Evolutionary conservation across 2,888 invertebrate species (phyloP).

Genomic region (Drosophila anceps): DNA sequence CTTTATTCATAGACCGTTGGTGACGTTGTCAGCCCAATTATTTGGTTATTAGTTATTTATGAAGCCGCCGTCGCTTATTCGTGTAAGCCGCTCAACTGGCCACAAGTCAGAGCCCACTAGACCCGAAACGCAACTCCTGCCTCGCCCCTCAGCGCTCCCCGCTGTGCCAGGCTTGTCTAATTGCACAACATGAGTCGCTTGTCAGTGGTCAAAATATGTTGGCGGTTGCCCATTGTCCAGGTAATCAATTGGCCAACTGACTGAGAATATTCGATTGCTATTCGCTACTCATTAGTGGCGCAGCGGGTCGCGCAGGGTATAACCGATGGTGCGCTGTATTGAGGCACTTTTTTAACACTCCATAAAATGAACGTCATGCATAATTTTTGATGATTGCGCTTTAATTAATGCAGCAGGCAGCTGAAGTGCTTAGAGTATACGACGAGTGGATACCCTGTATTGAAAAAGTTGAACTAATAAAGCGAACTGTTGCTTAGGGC

Average conservation of each 20-base stretch:
- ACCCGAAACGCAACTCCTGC: neutral
- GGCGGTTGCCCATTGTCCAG: constrained; percentile 44
- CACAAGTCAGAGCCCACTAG: constrained; percentile 20
- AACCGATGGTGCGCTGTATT: neutral
- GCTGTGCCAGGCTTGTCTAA: constrained; percentile 29
- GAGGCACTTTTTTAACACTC: constrained; percentile 44
- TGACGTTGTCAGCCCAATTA: constrained; percentile 64
- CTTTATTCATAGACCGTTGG: constrained; percentile 50
- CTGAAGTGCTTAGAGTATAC: neutral
- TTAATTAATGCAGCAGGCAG: constrained; percentile 66
- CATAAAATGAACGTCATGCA: constrained; percentile 62
- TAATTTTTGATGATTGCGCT: constrained; percentile 73
- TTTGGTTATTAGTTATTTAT: constrained; percentile 72
- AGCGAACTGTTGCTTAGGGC: too few species aligned
- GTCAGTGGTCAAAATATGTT: constrained; percentile 29
- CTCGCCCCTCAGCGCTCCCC: neutral
- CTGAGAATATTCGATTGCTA: constrained; percentile 43
- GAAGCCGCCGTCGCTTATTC: constrained; percentile 52
- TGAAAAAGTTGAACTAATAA: neutral
- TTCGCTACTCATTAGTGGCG: constrained; percentile 37
- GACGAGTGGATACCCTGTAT: constrained; percentile 6
- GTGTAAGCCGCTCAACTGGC: constrained; percentile 58
- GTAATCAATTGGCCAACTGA: constrained; percentile 62
- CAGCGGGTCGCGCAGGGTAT: neutral
- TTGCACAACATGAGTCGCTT: constrained; percentile 56